These are phyloP conservation scores for Metridium senile DNA, from an alignment of 92 coral and sea anemone species.

Conservation along the genomic window DNA sequence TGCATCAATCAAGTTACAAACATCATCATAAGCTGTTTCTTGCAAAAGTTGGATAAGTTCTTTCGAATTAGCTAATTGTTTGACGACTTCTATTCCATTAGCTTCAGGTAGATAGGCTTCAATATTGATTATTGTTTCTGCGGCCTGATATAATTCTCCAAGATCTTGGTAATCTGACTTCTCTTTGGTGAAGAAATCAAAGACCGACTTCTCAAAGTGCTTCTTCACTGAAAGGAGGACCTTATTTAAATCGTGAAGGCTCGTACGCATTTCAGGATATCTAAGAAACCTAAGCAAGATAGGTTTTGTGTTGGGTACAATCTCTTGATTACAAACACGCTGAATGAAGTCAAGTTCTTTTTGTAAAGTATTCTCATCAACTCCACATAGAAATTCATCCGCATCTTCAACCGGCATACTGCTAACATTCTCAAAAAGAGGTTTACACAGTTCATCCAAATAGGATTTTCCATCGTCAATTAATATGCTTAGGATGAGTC, in stretches of 20 bases:
- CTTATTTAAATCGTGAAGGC: background rate
- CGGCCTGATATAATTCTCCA: slow-evolving; percentile 1
- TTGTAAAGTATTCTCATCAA: background rate
- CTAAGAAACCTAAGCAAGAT: background rate
- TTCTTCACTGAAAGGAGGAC: background rate
- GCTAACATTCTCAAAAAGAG: background rate
- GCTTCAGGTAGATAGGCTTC: slow-evolving; percentile 14
- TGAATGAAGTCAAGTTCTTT: slow-evolving; percentile 11
- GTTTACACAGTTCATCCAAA: background rate
- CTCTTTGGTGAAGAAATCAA: background rate
- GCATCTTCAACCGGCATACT: background rate
- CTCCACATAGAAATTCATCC: background rate
- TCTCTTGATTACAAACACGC: background rate
- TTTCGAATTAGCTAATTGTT: slow-evolving; percentile 46
- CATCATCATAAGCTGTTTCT: slow-evolving; percentile 72
- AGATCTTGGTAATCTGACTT: slow-evolving; percentile 1
- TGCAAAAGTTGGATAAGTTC: slow-evolving; percentile 49
- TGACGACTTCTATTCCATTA: slow-evolving; percentile 19
- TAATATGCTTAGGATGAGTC: background rate
- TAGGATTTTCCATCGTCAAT: background rate
- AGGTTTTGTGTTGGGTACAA: background rate
- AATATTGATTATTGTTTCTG: slow-evolving; percentile 42
- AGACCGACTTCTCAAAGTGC: background rate
- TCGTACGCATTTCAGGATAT: background rate
- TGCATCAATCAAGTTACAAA: slow-evolving; percentile 65